Percentiles rank a stretch among this genome's conserved stretches.
Conservation (phyloP, 2,888 invertebrate species). For the Ennomos erosarius region DNA sequence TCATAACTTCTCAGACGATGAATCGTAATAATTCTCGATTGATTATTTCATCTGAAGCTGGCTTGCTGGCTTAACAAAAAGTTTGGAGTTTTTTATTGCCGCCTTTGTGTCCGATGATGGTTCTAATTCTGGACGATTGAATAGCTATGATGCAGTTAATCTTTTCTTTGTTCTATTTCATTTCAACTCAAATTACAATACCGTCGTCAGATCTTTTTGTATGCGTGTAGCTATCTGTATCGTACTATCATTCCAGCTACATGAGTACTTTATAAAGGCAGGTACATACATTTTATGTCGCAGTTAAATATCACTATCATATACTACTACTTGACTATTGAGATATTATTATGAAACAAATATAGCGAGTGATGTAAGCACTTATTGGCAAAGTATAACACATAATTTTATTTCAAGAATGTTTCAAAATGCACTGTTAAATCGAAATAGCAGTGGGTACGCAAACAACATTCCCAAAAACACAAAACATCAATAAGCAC, state of each 20-base stretch:
- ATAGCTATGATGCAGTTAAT: slow-evolving; percentile 57
- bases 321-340: neutral
- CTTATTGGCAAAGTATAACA: no score
- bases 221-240: neutral
- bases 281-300: no score
- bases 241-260: no score
- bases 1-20: slow-evolving; percentile 73
- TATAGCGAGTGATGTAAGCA: no score
- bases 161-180: slow-evolving; percentile 58
- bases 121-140: slow-evolving; percentile 63
- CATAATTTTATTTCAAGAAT: no score
- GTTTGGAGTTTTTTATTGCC: slow-evolving; percentile 67
- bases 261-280: no score
- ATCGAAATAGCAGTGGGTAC: slow-evolving; percentile 9
- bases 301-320: no score
- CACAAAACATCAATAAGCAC: slow-evolving; percentile 39
- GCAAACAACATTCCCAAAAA: slow-evolving; percentile 29
- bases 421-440: neutral
- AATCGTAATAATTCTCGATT: slow-evolving; percentile 81
- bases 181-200: slow-evolving; percentile 23
- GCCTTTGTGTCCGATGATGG: slow-evolving; percentile 62
- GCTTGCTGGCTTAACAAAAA: slow-evolving; percentile 65
- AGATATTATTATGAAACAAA: neutral
- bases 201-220: slow-evolving; percentile 13
- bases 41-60: slow-evolving; percentile 75